Percentiles rank a stretch among this genome's conserved stretches.
These are phyloP conservation scores for Anolis apletophallus DNA, from an alignment of 2,797 vertebrate genomes.

Conservation along the genomic window DNA sequence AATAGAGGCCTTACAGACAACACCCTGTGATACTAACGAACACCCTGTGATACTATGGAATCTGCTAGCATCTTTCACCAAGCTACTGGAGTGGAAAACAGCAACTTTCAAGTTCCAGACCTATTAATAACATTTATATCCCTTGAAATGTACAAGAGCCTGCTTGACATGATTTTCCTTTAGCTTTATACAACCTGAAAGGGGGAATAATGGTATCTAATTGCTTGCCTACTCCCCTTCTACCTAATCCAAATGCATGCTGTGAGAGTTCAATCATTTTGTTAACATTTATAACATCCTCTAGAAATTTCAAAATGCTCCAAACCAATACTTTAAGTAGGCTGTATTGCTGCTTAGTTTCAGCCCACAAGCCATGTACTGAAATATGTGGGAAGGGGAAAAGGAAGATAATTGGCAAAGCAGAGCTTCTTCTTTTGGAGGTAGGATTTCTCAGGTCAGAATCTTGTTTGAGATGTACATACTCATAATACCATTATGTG, in stretches of 20 bases:
- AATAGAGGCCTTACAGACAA: background rate
- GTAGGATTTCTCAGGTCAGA: background rate
- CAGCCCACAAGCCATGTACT: background rate
- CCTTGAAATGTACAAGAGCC: background rate
- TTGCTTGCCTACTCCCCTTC: background rate
- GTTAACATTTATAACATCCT: background rate
- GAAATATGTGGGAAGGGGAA: background rate
- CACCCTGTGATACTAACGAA: background rate
- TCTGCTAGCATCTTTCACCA: constrained; percentile 2
- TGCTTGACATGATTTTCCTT: background rate
- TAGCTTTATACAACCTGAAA: background rate
- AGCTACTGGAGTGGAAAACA: background rate
- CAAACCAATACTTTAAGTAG: background rate
- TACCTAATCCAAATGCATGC: background rate
- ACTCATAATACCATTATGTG: too few species aligned
- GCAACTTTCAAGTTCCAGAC: background rate
- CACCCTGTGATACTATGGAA: too few species aligned
- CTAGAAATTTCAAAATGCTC: constrained; percentile 32
- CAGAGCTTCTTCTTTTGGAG: background rate
- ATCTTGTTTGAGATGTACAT: too few species aligned
- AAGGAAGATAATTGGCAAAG: background rate
- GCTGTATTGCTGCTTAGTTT: background rate
- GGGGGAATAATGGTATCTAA: constrained; percentile 12
- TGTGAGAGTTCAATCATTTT: constrained; percentile 15
- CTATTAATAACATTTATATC: constrained; percentile 19